A percentile compares a stretch with the other conserved stretches of the same genome.
Evolutionary conservation across 2,113 vertebrate genomes (phyloP).

Genomic region (Baryphthengus martii): DNA sequence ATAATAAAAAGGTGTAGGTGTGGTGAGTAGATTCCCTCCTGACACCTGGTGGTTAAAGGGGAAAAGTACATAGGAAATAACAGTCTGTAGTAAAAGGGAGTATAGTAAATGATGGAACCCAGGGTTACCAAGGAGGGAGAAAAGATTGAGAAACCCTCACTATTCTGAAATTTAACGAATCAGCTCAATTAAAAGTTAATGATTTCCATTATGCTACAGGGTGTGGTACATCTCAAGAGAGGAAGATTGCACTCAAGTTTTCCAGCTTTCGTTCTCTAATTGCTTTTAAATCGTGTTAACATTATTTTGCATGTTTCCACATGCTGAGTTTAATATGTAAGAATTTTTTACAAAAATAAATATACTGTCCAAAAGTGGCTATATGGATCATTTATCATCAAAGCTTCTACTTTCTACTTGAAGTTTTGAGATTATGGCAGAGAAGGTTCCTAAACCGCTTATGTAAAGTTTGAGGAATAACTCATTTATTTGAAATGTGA

Average conservation of each 20-base stretch:
- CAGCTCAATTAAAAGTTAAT: background rate
- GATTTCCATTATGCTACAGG: background rate
- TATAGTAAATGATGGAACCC: background rate
- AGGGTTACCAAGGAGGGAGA: background rate
- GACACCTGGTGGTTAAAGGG: constrained; percentile 2
- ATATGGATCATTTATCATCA: background rate
- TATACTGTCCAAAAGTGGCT: background rate
- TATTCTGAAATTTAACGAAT: background rate
- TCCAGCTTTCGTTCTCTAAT: background rate
- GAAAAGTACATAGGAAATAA: background rate
- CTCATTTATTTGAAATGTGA: background rate
- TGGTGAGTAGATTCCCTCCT: background rate
- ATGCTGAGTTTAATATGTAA: background rate
- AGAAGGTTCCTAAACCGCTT: background rate
- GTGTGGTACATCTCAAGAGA: background rate
- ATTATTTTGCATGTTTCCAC: background rate
- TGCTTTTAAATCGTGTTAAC: background rate
- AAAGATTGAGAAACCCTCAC: background rate
- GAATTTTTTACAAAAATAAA: background rate
- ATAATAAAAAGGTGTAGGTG: too few relatives aligned
- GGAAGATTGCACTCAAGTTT: background rate
- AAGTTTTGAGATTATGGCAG: background rate
- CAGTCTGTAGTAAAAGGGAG: background rate
- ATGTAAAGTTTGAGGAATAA: background rate
- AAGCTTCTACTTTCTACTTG: background rate